A percentile compares a stretch with the other conserved stretches of the same genome.
These are phyloP conservation scores for Asteroscopus sphinx DNA, from an alignment of 2,888 invertebrate species.

Conservation along the genomic window DNA sequence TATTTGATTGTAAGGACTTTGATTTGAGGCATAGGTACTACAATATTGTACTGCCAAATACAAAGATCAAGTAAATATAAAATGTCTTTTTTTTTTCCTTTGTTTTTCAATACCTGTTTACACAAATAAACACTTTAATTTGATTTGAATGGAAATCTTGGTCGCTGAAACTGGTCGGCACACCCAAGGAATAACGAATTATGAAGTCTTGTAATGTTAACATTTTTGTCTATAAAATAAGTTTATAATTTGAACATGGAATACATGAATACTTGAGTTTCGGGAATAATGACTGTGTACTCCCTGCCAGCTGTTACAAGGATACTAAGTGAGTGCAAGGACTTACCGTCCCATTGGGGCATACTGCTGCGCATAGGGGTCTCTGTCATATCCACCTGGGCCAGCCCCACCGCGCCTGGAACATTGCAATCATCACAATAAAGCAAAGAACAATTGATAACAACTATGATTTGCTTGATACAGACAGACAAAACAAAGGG, in stretches of 20 bases:
- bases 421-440: neutral
- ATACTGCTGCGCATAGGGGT: slow-evolving; percentile 86
- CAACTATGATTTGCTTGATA: no score
- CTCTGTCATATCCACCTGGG: slow-evolving; percentile 84
- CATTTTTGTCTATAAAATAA: no score
- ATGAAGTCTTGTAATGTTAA: no score
- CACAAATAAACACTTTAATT: no score
- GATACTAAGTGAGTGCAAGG: slow-evolving; percentile 15
- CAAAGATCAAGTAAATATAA: neutral
- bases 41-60: neutral
- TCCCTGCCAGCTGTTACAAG: slow-evolving; percentile 40
- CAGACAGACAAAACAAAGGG: no score
- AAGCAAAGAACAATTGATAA: neutral
- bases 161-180: no score
- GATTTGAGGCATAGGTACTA: no score
- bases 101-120: no score
- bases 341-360: slow-evolving; percentile 87
- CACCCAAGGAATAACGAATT: no score
- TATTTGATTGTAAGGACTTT: neutral
- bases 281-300: slow-evolving; percentile 29
- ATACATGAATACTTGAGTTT: slow-evolving; percentile 19
- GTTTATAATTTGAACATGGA: slow-evolving; percentile 13
- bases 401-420: slow-evolving; percentile 82
- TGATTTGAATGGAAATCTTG: no score
- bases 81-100: no score